Conservation (phyloP, 2,797 vertebrate species). For the Momotus momota region DNA sequence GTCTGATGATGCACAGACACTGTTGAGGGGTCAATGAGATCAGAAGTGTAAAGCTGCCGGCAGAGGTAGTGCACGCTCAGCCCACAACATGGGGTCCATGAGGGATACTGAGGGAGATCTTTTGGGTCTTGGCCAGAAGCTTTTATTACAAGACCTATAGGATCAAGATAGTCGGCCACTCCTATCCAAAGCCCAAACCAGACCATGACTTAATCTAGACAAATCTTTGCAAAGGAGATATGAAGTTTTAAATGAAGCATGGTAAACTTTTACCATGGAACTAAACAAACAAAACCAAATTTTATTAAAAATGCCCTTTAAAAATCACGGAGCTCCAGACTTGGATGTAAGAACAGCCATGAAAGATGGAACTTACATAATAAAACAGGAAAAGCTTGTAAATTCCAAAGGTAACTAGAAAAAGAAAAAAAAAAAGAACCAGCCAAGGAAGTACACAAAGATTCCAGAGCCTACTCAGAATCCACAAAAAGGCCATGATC, state of each 20-base stretch:
- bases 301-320: background rate
- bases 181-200: background rate
- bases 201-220: background rate
- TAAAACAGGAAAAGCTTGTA: background rate
- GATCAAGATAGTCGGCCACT: background rate
- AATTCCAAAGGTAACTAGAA: background rate
- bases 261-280: background rate
- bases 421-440: background rate
- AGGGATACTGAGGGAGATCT: fast-evolving
- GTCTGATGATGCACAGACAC: background rate
- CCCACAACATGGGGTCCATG: too few relatives aligned
- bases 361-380: background rate
- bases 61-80: background rate
- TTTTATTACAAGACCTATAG: background rate
- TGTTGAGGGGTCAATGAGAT: fast-evolving
- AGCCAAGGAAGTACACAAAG: background rate
- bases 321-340: background rate
- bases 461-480: background rate
- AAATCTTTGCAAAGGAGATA: background rate
- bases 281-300: background rate
- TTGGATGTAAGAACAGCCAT: background rate
- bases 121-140: background rate
- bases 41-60: background rate
- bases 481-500: background rate
- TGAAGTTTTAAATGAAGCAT: background rate